Percentiles rank a stretch among this genome's conserved stretches.
Conservation (phyloP, 2,888 invertebrate genomes). For the Acronicta aceris region DNA sequence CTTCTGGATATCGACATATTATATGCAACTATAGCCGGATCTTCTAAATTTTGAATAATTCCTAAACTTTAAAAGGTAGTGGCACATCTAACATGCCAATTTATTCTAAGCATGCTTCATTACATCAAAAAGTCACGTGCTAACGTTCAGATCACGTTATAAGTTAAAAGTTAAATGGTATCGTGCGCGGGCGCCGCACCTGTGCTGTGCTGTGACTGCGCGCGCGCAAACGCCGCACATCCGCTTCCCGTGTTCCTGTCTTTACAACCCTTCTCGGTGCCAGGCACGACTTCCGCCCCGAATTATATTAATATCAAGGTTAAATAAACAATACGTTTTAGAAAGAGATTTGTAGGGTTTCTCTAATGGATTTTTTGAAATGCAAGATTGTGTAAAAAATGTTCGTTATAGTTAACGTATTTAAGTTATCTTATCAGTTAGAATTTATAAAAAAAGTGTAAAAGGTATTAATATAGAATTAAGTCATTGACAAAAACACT, state of each 20-base stretch:
- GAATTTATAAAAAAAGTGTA: too few species aligned
- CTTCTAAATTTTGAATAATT: slow-evolving; percentile 23
- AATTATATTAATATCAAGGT: slow-evolving; percentile 51
- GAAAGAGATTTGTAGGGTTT: slow-evolving; percentile 21
- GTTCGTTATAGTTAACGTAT: too few species aligned
- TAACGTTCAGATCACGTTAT: slow-evolving; percentile 67
- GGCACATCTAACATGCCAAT: slow-evolving; percentile 2
- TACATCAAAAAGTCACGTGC: slow-evolving; percentile 52
- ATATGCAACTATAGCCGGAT: slow-evolving; percentile 30
- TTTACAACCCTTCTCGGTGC: slow-evolving; percentile 64
- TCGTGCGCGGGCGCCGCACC: slow-evolving; percentile 48
- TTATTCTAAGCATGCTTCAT: slow-evolving; percentile 35
- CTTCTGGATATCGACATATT: slow-evolving; percentile 6
- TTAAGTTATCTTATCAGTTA: too few species aligned
- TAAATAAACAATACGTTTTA: slow-evolving; percentile 48
- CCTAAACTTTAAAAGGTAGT: slow-evolving; percentile 3
- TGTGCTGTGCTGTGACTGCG: slow-evolving; percentile 46
- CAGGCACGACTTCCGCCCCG: slow-evolving; percentile 66
- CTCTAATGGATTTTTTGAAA: slow-evolving; percentile 14
- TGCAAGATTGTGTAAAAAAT: not conserved
- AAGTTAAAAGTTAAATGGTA: slow-evolving; percentile 66
- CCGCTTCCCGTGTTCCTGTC: slow-evolving; percentile 84
- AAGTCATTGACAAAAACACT: too few species aligned
- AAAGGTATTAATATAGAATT: too few species aligned
- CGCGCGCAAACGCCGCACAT: slow-evolving; percentile 71